These are phyloP conservation scores for Drosophila aldrichi DNA, from an alignment of 2,888 invertebrate genomes.

Conservation along the genomic window DNA sequence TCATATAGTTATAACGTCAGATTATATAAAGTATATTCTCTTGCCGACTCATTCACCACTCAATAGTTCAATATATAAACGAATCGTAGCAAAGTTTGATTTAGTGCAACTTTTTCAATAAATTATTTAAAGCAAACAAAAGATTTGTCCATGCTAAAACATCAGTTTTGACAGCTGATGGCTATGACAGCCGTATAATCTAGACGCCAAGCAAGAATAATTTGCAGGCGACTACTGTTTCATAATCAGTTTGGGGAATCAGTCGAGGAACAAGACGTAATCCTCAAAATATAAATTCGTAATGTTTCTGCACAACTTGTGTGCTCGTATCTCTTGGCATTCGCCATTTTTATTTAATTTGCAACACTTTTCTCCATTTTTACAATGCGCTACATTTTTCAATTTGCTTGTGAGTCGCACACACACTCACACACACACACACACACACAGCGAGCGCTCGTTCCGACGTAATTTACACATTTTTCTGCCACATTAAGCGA, in stretches of 20 bases:
- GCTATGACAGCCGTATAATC: neutral
- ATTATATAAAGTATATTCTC: too few relatives aligned
- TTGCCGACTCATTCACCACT: too few relatives aligned
- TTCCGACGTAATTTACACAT: constrained; percentile 76
- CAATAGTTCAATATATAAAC: too few relatives aligned
- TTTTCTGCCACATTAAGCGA: constrained; percentile 81
- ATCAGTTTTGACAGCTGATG: neutral
- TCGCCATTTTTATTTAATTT: constrained; percentile 76
- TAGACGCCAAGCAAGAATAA: neutral
- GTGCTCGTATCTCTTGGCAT: constrained; percentile 57
- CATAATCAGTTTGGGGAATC: constrained; percentile 1
- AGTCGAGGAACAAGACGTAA: neutral
- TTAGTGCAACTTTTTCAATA: neutral
- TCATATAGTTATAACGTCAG: too few relatives aligned
- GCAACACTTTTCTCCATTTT: constrained; percentile 64
- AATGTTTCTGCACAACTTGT: constrained; percentile 13
- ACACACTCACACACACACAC: constrained; percentile 12
- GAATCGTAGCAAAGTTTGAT: too few relatives aligned
- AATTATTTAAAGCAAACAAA: neutral
- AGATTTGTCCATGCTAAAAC: neutral
- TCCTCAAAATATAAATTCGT: constrained; percentile 22
- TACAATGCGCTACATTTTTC: constrained; percentile 70
- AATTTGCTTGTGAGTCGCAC: constrained; percentile 65
- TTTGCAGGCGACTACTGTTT: neutral
- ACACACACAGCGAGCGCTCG: constrained; percentile 27